Evolutionary conservation across 2,797 vertebrate species (phyloP).

Genomic region (Falco peregrinus): DNA sequence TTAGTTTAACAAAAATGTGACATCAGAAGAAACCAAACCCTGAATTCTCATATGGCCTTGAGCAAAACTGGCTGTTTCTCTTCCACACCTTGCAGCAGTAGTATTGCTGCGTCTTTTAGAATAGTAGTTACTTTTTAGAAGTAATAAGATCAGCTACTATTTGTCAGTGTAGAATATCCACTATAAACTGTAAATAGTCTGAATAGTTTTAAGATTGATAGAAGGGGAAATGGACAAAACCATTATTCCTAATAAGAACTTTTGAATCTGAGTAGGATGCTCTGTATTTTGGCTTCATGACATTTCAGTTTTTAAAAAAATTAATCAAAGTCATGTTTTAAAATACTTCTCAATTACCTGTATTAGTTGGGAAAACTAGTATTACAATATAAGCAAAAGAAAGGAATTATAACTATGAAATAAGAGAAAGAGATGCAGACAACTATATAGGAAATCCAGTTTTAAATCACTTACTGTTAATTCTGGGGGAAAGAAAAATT

Average conservation of each 20-base stretch:
- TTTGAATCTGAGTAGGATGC: slow-evolving; percentile 29
- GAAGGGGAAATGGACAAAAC: slow-evolving; percentile 32
- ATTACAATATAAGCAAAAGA: slow-evolving; percentile 52
- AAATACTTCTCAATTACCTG: slow-evolving; percentile 47
- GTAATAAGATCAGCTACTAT: not conserved
- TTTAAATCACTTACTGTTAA: slow-evolving; percentile 56
- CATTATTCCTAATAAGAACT: not conserved
- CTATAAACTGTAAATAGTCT: not conserved
- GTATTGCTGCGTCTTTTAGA: not conserved
- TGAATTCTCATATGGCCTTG: not conserved
- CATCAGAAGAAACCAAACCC: slow-evolving; percentile 10
- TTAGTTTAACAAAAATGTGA: slow-evolving; percentile 29
- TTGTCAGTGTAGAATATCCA: not conserved
- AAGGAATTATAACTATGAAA: slow-evolving; percentile 53
- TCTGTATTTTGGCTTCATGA: slow-evolving; percentile 55
- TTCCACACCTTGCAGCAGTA: not conserved
- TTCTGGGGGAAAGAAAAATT: slow-evolving; percentile 55
- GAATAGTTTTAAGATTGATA: slow-evolving; percentile 9
- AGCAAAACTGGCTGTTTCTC: not conserved
- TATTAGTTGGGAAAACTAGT: slow-evolving; percentile 54
- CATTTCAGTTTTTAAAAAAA: slow-evolving; percentile 55
- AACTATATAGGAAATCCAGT: slow-evolving; percentile 47
- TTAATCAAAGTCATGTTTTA: slow-evolving; percentile 40
- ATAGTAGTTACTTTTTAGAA: not conserved
- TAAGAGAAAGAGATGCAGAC: slow-evolving; percentile 36